phyloP scores from a whole-genome alignment of 2,113 vertebrate genomes.

The Atlantisia rogersi region DNA sequence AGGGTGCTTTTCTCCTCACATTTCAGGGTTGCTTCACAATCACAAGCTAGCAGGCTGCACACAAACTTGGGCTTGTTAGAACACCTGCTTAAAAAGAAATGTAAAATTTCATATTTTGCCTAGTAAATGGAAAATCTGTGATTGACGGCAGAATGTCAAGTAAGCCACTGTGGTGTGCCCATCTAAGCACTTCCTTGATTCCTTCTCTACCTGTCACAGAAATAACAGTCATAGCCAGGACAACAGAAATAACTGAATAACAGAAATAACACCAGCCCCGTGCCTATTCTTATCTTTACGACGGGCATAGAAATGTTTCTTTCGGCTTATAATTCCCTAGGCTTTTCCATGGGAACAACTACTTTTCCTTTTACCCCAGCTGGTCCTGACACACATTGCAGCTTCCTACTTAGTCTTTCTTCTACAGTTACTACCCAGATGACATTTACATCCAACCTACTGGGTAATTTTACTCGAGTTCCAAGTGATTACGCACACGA shows the following conservation, averaged over 20 bases:
- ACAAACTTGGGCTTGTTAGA: neutral
- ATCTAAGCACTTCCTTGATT: neutral
- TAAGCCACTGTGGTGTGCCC: neutral
- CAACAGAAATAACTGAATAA: too few species aligned
- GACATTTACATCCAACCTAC: constrained; percentile 37
- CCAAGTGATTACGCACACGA: neutral
- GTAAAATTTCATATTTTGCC: neutral
- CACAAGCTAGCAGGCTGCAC: neutral
- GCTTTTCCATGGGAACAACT: neutral
- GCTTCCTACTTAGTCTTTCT: neutral
- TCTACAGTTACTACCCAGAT: neutral
- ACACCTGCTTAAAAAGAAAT: neutral
- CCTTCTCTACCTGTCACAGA: neutral
- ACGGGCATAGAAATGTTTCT: neutral
- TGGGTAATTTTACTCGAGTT: constrained; percentile 22
- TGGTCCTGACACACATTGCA: neutral
- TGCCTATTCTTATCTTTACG: neutral
- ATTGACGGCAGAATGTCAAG: neutral
- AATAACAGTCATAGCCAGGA: neutral
- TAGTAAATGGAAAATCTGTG: neutral
- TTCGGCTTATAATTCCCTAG: neutral
- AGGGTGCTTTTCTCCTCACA: neutral
- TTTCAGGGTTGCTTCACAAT: neutral
- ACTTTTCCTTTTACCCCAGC: neutral
- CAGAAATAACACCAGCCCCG: neutral